Conservation (phyloP, 53 echinoderm and acorn worm species). For the Glandiceps talaboti region DNA sequence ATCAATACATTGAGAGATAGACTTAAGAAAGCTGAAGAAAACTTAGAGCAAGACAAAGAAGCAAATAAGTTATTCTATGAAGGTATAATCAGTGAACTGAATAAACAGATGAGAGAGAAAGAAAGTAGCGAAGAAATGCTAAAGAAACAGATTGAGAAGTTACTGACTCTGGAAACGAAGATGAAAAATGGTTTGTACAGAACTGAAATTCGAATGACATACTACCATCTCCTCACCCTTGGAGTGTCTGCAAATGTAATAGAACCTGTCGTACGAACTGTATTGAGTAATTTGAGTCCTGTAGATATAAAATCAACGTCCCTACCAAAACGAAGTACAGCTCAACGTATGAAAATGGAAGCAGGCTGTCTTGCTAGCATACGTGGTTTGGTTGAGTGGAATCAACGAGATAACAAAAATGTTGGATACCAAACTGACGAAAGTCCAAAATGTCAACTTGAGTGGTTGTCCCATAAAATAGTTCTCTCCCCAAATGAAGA, state of each 20-base stretch:
- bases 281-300: background rate
- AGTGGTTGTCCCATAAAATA: background rate
- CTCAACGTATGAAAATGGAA: background rate
- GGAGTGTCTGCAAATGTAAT: background rate
- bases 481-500: background rate
- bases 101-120: background rate
- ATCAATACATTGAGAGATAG: background rate
- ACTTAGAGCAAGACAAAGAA: background rate
- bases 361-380: background rate
- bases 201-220: background rate
- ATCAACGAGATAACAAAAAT: too few relatives aligned
- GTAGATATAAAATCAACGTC: background rate
- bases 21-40: background rate
- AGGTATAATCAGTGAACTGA: background rate
- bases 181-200: background rate
- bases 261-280: background rate
- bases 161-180: background rate
- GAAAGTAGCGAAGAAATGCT: background rate
- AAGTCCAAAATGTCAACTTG: background rate
- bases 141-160: background rate
- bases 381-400: too few relatives aligned
- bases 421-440: too few relatives aligned
- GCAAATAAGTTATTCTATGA: background rate
- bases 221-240: background rate
- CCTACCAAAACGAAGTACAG: background rate